These are phyloP conservation scores for Agonopterix arenella DNA, from an alignment of 2,888 invertebrate genomes.

Conservation along the genomic window DNA sequence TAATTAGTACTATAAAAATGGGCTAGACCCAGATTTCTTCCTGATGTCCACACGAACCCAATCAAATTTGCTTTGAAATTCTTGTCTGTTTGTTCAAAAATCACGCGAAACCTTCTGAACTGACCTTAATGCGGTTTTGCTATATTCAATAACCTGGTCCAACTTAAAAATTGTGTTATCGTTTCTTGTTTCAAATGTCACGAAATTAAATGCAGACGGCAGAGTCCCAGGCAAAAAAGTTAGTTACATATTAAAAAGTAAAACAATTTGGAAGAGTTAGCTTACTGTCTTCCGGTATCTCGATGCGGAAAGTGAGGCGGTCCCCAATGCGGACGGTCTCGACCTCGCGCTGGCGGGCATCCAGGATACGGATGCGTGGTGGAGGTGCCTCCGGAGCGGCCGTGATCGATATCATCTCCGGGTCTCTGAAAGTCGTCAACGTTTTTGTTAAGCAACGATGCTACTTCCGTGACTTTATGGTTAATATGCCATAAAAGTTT, in stretches of 20 bases:
- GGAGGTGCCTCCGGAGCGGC: conserved; percentile 96
- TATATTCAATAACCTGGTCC: too few species aligned
- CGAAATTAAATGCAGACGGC: too few species aligned
- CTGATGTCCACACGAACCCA: neutral
- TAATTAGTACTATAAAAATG: neutral
- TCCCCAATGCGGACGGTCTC: conserved; percentile 97
- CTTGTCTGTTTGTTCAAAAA: too few species aligned
- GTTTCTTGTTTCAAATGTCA: neutral
- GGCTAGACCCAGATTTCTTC: neutral
- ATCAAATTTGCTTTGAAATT: too few species aligned
- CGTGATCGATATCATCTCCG: conserved; percentile 97
- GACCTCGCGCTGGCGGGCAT: conserved; percentile 90
- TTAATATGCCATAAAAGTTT: too few species aligned
- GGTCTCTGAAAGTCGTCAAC: conserved; percentile 79
- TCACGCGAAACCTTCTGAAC: too few species aligned
- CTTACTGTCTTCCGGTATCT: conserved; percentile 97
- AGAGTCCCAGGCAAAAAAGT: too few species aligned
- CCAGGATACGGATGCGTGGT: conserved; percentile 94
- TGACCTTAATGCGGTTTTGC: too few species aligned
- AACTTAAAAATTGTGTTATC: too few species aligned
- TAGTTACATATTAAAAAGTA: neutral
- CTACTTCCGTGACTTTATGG: too few species aligned
- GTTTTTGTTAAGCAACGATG: neutral
- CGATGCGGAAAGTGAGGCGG: conserved; percentile 95
- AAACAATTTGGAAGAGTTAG: conserved; percentile 1